Base-by-base conservation (phyloP, 2,888 invertebrate genomes). In the Tillus elongatus region DNA sequence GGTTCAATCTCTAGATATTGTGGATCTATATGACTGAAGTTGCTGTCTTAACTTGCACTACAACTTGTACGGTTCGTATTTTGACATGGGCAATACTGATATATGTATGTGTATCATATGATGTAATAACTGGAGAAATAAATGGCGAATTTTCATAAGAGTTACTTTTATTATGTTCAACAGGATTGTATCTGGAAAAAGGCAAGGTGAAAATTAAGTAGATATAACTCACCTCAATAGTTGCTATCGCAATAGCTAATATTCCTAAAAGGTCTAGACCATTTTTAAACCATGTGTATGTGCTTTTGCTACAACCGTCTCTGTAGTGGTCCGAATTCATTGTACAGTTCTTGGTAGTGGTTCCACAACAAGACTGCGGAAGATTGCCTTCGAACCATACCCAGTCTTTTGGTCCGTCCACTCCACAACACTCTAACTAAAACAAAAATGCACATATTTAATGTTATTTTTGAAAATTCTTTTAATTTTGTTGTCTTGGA, bases 141-240 rank as follows among this genome's bases (percentile, higher is more conserved):
- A n/a, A n/a, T n/a, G n/a, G n/a, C n/a, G n/a, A n/a, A n/a, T n/a
- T n/a, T n/a, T n/a, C n/a, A n/a, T n/a, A n/a, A n/a, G n/a, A n/a
- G n/a, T n/a, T n/a, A n/a, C n/a, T n/a, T n/a, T n/a, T n/a, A n/a
- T n/a, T n/a, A n/a, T n/a, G n/a, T n/a, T n/a, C n/a, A n/a, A n/a
- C n/a, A n/a, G n/a, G n/a, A n/a, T n/a, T n/a, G n/a, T n/a, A n/a
- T n/a, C n/a, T n/a, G n/a, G n/a, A n/a, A n/a, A n/a, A n/a, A n/a
- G n/a, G n/a, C n/a, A n/a, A n/a, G n/a, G n/a, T n/a, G n/a, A n/a
- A n/a, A n/a, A n/a, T n/a, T n/a, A n/a, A n/a, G n/a, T n/a, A n/a
- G n/a, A n/a, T n/a, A n/a, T n/a, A n/a, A n/a, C 29, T 61, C 57
- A 83, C 82, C 75, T 83, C 82, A 54, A 80, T 65, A 38, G 63